Percentiles rank a stretch among this genome's conserved stretches.
Evolutionary conservation across 2,888 invertebrate genomes (phyloP).

Genomic region (Ditylenchus weischeri): DNA sequence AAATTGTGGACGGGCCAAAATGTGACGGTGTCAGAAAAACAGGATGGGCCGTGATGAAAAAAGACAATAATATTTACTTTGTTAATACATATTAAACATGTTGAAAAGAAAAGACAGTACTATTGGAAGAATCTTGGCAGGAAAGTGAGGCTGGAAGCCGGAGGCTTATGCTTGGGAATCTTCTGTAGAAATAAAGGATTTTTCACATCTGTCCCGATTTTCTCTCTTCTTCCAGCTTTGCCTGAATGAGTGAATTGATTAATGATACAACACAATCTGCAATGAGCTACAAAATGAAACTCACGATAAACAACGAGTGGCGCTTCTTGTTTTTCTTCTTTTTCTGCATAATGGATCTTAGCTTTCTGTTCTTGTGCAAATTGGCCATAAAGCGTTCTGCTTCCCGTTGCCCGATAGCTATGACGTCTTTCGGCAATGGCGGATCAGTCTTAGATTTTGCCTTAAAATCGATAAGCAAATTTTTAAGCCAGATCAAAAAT

Average conservation of each 20-base stretch:
- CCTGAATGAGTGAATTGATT: background rate
- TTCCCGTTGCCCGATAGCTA: conserved; percentile 2
- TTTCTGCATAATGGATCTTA: background rate
- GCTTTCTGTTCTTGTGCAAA: background rate
- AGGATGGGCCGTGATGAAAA: too few relatives aligned
- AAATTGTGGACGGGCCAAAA: too few relatives aligned
- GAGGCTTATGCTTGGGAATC: conserved; percentile 6
- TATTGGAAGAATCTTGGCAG: conserved; percentile 6
- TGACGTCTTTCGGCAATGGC: background rate
- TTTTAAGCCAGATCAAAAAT: background rate
- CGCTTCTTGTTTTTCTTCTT: background rate
- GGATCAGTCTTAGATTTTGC: conserved; percentile 1
- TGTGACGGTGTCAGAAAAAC: too few relatives aligned
- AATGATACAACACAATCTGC: background rate
- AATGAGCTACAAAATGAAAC: background rate
- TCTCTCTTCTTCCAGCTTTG: conserved; percentile 4
- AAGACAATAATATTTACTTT: too few relatives aligned
- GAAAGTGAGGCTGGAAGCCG: conserved; percentile 4
- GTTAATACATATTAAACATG: too few relatives aligned
- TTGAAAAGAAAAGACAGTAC: too few relatives aligned
- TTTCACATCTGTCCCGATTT: conserved; percentile 3
- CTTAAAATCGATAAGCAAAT: background rate
- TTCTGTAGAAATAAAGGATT: conserved; percentile 11
- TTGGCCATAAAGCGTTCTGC: conserved; percentile 7
- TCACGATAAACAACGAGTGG: background rate